A percentile compares a stretch with the other conserved stretches of the same genome.
Evolutionary conservation across 2,113 vertebrate genomes (phyloP).

Genomic region (Rhinoderma darwinii): DNA sequence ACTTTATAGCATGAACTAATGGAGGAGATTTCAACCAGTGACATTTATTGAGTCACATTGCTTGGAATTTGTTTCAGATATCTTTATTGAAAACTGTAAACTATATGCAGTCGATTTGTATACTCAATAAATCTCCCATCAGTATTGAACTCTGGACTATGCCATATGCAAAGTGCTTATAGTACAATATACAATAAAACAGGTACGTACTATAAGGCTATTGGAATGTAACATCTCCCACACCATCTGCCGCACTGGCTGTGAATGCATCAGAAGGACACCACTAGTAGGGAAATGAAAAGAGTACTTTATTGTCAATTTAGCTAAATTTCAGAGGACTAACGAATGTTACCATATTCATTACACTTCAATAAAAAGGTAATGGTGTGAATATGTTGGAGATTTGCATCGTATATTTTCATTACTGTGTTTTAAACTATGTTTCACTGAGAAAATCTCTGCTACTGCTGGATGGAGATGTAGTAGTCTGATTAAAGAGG

Average conservation of each 20-base stretch:
- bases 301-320: constrained; percentile 47
- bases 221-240: background rate
- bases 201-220: background rate
- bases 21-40: background rate
- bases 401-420: constrained; percentile 56
- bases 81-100: background rate
- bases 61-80: background rate
- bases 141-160: background rate
- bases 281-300: constrained; percentile 40
- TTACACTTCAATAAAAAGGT: constrained; percentile 54
- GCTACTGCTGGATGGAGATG: constrained; percentile 20
- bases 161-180: background rate
- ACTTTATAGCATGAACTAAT: background rate
- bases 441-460: constrained; percentile 38
- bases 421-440: constrained; percentile 47
- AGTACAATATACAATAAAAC: background rate
- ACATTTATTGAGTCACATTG: background rate
- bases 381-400: constrained; percentile 53
- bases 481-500: background rate
- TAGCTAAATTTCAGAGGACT: constrained; percentile 36
- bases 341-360: constrained; percentile 46
- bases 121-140: background rate
- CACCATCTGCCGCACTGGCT: constrained; percentile 2
- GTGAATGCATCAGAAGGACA: background rate
- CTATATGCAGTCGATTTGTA: background rate